Base-by-base conservation (phyloP, 1,140 invertebrate species). In the Lanistes nyassanus region DNA sequence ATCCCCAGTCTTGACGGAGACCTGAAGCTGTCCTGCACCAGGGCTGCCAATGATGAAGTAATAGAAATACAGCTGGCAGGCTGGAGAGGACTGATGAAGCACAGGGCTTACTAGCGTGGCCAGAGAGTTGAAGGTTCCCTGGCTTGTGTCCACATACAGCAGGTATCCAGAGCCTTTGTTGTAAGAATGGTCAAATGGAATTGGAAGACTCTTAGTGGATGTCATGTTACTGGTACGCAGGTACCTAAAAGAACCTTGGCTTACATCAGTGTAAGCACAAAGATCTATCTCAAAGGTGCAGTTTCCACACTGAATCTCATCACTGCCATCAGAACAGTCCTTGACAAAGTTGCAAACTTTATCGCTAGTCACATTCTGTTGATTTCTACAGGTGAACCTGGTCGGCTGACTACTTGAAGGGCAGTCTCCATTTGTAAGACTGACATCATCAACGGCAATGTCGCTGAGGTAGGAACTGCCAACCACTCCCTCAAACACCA, bases 401-500 rank as follows among this genome's bases (percentile, higher is more conserved):
- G 70, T 26, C 9, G 70, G 7, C 23, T 34, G 23, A 56, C 55
- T 72, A 55, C 56, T 70, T 13, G 51, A 31, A n/a, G 55, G 21
- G 36, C 70, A 72, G 4, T 23, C 36, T 16, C 37, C 56, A 23
- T 34, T 79, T 0, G 65, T 39, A 42, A 88, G 83, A 4, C 91
- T 90, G 42, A 94, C 91, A 75, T 94, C 94, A 84, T 94, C 94
- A n/a, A 94, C 91, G 21, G 93, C 93, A 81, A 94, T 94, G 78
- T 94, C 93, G 6, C 94, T 93, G 79, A 92, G 87, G 47, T 81
- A 86, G 75, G 80, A 83, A 73, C 93, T 93, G 23, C 93, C 93
- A 34, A 94, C 91, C 60, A 91, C 90, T 4, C 92, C 93, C 82
- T 93, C 92, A 11, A 84, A 80, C n/a, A 81, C 78, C 51, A 87